phyloP scores from a whole-genome alignment of 2,113 vertebrate species.

The Takifugu flavidus region DNA sequence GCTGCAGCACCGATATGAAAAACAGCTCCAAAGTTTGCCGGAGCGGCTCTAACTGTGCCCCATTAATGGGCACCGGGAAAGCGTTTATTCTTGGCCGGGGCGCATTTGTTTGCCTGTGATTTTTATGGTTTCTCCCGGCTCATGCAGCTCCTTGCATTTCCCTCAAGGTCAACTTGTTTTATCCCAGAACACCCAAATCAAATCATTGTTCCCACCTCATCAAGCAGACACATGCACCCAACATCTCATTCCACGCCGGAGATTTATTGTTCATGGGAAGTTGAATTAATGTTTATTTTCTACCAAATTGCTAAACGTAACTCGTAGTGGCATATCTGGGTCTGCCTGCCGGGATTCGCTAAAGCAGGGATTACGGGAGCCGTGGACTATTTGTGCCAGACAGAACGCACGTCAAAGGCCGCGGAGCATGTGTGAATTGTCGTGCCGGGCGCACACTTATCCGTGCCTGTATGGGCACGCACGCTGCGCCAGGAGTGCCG shows the following conservation, averaged over 20 bases:
- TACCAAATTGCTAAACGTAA: conserved; percentile 53
- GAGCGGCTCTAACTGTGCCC: neutral
- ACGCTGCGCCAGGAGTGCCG: conserved; percentile 22
- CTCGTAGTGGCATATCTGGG: conserved; percentile 49
- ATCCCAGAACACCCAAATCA: conserved; percentile 7
- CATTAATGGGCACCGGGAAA: too few relatives aligned
- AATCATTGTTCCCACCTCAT: conserved; percentile 24
- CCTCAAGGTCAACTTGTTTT: conserved; percentile 31
- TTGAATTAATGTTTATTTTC: conserved; percentile 60
- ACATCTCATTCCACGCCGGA: conserved; percentile 44
- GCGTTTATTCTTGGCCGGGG: too few relatives aligned
- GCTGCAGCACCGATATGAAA: conserved; percentile 47
- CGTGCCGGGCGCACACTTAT: conserved; percentile 41
- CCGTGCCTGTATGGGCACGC: conserved; percentile 12
- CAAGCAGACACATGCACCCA: conserved; percentile 27
- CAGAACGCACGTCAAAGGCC: conserved; percentile 37
- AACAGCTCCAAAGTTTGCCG: conserved; percentile 46
- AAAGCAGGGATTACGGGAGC: conserved; percentile 50
- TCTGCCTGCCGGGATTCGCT: conserved; percentile 48
- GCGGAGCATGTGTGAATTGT: conserved; percentile 44
- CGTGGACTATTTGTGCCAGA: conserved; percentile 41
- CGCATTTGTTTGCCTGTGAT: too few relatives aligned
- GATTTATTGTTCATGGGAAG: conserved; percentile 51
- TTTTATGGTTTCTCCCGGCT: conserved; percentile 7
- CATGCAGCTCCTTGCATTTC: conserved; percentile 6